Conservation (phyloP, 1,140 invertebrate genomes). For the Maniola jurtina region DNA sequence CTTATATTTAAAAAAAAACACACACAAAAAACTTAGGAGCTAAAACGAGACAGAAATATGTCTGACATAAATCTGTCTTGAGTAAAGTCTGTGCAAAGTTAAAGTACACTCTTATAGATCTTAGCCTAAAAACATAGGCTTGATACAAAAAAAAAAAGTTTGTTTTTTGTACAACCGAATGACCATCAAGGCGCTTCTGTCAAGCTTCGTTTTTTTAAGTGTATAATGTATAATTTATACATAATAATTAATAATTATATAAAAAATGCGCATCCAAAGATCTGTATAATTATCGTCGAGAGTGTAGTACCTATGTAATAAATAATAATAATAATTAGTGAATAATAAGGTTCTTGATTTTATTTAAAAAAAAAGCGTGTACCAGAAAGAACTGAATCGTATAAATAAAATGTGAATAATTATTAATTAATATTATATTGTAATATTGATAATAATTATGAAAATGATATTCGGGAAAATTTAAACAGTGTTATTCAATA, state of each 20-base stretch:
- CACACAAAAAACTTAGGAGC: too few species aligned
- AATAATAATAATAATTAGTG: conserved; percentile 32
- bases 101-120: too few species aligned
- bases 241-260: not conserved
- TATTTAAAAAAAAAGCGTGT: conserved; percentile 32
- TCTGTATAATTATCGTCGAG: conserved; percentile 31
- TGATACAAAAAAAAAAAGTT: too few species aligned
- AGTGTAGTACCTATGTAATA: not conserved
- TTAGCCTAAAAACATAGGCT: too few species aligned
- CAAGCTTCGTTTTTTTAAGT: conserved; percentile 15
- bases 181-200: not conserved
- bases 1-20: too few species aligned
- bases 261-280: conserved; percentile 37
- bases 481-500: not conserved
- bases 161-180: not conserved
- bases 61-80: too few species aligned
- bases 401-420: conserved; percentile 9
- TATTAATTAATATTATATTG: conserved; percentile 17
- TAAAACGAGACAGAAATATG: too few species aligned
- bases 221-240: conserved; percentile 4
- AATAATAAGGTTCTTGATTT: conserved; percentile 37
- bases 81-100: too few species aligned
- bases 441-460: conserved; percentile 27
- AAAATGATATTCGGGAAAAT: conserved; percentile 3
- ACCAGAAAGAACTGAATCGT: conserved; percentile 40